Percentiles rank a stretch among this genome's conserved stretches.
These are phyloP conservation scores for Myiozetetes cayanensis DNA, from an alignment of 2,113 vertebrate genomes.

Conservation along the genomic window DNA sequence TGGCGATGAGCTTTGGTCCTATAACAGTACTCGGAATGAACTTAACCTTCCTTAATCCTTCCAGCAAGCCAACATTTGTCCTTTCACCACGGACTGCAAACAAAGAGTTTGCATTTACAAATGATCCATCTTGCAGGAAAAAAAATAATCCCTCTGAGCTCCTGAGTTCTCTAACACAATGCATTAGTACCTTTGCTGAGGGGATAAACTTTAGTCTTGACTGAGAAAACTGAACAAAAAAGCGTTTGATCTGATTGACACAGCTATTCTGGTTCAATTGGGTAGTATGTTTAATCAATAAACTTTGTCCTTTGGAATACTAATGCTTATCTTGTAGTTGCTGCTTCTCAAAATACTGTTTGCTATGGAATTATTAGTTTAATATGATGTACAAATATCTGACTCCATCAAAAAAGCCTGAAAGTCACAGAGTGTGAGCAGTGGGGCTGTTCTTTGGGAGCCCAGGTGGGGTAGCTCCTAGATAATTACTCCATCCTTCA, in stretches of 20 bases:
- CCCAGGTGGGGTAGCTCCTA: not conserved
- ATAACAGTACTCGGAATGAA: not conserved
- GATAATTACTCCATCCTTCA: not conserved
- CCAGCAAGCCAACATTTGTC: not conserved
- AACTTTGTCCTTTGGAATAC: not conserved
- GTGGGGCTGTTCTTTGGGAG: not conserved
- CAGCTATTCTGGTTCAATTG: not conserved
- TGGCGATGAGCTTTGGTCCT: not conserved
- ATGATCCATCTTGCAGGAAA: not conserved
- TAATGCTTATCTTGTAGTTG: not conserved
- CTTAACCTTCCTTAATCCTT: constrained; percentile 30
- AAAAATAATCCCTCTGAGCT: not conserved
- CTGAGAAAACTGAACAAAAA: not conserved
- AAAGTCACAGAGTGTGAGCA: not conserved
- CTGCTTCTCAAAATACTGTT: constrained; percentile 7
- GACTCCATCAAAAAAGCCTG: not conserved
- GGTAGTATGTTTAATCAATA: constrained; percentile 25
- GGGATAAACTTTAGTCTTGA: not conserved
- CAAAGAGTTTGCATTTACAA: constrained; percentile 16
- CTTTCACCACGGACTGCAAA: not conserved
- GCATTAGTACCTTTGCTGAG: not conserved
- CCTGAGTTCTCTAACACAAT: not conserved
- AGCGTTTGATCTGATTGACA: not conserved
- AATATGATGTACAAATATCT: not conserved
- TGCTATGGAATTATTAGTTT: not conserved